Evolutionary conservation across 2,888 invertebrate species (phyloP), one percentile per base, ranked within the genome.

Genomic region (Linnaemya vulpina): DNA sequence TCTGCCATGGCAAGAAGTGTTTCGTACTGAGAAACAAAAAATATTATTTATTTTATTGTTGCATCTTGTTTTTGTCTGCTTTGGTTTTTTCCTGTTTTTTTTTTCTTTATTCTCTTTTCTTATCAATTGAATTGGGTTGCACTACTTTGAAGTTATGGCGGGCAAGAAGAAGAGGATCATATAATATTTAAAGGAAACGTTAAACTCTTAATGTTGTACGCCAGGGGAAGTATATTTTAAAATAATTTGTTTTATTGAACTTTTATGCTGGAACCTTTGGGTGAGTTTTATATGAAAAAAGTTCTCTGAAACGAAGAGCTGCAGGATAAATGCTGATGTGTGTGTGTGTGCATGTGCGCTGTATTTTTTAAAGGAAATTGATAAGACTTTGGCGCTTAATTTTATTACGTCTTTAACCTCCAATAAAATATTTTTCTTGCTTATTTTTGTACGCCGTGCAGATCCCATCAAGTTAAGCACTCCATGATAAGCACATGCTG

Each of bases 81-180:
- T 38, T 40, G 15, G n/a, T 75, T 38, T 58, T 30, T 15, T 13
- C 55, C n/a, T n/a, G n/a, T n/a, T 22, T 22, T 35, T n/a, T n/a
- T 35, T n/a, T 60, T 7, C 8, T 35, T 43, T 46, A 3, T n/a
- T n/a, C n/a, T n/a, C 5, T 30, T 43, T 51, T 17, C 46, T 74
- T 55, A 76, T 46, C 38, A 58, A 58, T 55, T 70, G 70, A 78
- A 78, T 63, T 71, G 71, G 78, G 70, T 79, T 63, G 71, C 35
- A 63, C 13, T 35, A 62, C 17, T 70, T 60, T n/a, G 5, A 55
- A 74, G 30, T 46, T 71, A 58, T 13, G 74, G 35, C 40, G 13
- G 30, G 5, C 10, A 4, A 46, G 20, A 43, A 15, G 43, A 4
- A 46, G 20, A 43, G 10, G 43, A 30, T 25, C 3, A n/a, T 62